Percentiles rank a stretch among this genome's conserved stretches.
Evolutionary conservation across 2,888 invertebrate genomes (phyloP).

Genomic region (Phyllotreta striolata): DNA sequence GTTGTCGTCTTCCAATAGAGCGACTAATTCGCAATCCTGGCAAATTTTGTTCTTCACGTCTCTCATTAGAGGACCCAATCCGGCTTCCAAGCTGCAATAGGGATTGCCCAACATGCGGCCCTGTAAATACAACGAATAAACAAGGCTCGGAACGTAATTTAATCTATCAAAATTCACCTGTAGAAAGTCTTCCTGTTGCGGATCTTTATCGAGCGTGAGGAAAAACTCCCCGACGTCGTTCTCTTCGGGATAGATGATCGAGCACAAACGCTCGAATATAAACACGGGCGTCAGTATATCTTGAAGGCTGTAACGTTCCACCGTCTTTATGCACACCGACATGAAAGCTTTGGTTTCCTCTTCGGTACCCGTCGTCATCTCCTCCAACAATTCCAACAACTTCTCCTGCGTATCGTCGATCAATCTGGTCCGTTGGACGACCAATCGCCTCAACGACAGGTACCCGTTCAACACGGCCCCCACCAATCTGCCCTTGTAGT

Average conservation of each 20-base stretch:
- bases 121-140: neutral
- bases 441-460: conserved; percentile 85
- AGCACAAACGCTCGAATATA: conserved; percentile 95
- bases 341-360: conserved; percentile 96
- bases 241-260: conserved; percentile 97
- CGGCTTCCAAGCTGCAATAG: conserved; percentile 92
- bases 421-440: conserved; percentile 92
- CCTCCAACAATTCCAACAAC: conserved; percentile 88
- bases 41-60: conserved; percentile 99
- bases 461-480: conserved; percentile 94
- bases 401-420: conserved; percentile 98
- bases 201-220: conserved; percentile 95
- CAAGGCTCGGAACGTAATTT: neutral
- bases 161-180: conserved; percentile 60
- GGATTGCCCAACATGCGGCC: conserved; percentile 98
- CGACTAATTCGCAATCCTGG: conserved; percentile 97
- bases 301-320: conserved; percentile 87
- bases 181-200: conserved; percentile 98
- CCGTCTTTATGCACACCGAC: conserved; percentile 95
- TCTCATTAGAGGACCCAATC: conserved; percentile 96
- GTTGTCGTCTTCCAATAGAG: conserved; percentile 95
- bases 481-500: conserved; percentile 84
- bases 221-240: conserved; percentile 97
- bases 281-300: conserved; percentile 97
- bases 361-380: conserved; percentile 95